These are phyloP conservation scores for Parazoanthus swiftii DNA, from an alignment of 92 coral and sea anemone genomes.

Conservation along the genomic window DNA sequence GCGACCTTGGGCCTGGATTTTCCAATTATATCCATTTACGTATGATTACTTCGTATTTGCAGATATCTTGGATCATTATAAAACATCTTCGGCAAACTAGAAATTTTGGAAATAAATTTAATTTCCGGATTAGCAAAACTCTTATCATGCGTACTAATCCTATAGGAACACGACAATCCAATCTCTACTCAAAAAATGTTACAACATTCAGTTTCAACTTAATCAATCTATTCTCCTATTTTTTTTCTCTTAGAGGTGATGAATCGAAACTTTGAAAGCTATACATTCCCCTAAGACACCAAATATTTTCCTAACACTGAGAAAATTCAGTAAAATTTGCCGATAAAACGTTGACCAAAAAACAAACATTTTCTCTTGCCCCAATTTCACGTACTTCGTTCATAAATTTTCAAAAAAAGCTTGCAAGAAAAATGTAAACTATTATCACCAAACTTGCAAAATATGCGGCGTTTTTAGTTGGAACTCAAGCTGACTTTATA, in stretches of 20 bases:
- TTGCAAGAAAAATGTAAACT: neutral
- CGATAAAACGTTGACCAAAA: neutral
- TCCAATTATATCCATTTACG: neutral
- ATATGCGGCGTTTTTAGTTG: neutral
- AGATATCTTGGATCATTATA: slow-evolving; percentile 11
- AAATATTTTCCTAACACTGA: neutral
- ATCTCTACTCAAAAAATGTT: neutral
- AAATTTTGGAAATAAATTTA: neutral
- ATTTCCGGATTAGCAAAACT: neutral
- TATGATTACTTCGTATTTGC: neutral
- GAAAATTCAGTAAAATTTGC: neutral
- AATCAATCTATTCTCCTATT: no score
- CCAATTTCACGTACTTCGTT: neutral
- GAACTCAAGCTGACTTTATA: neutral
- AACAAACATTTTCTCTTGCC: neutral
- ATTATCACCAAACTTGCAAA: neutral
- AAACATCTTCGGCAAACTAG: slow-evolving; percentile 16
- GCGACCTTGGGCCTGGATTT: slow-evolving; percentile 19
- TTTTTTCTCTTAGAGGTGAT: neutral
- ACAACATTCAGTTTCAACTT: neutral
- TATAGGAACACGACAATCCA: neutral
- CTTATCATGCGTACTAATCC: no score
- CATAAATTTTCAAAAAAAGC: neutral
- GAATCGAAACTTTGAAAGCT: neutral
- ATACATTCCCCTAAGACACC: no score